Conservation (phyloP, 64 coral and sea anemone genomes). For the Stichodactyla helianthus region DNA sequence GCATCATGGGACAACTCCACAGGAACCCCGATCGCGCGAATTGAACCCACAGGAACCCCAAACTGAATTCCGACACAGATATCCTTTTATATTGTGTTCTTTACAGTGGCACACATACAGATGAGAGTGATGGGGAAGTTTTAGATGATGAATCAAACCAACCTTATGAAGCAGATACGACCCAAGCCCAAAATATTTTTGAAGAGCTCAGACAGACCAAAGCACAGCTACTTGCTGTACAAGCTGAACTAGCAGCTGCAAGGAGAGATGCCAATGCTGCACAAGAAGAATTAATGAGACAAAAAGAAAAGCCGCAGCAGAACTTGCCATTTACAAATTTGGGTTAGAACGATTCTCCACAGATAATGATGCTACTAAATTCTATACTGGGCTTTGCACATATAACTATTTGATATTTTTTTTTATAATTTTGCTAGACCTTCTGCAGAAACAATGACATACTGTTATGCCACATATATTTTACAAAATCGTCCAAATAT, state of each 20-base stretch:
- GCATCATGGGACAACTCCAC: too few relatives aligned
- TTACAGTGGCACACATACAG: too few relatives aligned
- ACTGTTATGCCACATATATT: slow-evolving; percentile 24
- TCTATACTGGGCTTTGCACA: slow-evolving; percentile 7
- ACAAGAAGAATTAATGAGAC: slow-evolving; percentile 18
- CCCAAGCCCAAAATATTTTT: slow-evolving; percentile 6
- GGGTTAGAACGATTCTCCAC: slow-evolving; percentile 40
- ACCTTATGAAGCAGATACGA: too few relatives aligned
- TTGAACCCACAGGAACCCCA: too few relatives aligned
- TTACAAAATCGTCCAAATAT: slow-evolving; percentile 19
- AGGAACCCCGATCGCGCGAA: too few relatives aligned
- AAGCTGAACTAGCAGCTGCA: slow-evolving; percentile 26
- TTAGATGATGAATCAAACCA: too few relatives aligned
- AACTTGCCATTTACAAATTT: slow-evolving; percentile 37
- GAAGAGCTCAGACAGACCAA: slow-evolving; percentile 32
- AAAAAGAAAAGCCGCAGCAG: slow-evolving; percentile 32
- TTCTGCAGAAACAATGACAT: not conserved
- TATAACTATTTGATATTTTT: slow-evolving; percentile 28
- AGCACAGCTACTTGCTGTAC: slow-evolving; percentile 38
- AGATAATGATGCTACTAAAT: slow-evolving; percentile 3
- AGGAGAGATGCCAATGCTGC: slow-evolving; percentile 24
- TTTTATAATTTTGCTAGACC: not conserved
- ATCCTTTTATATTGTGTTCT: too few relatives aligned
- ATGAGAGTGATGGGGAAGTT: too few relatives aligned
- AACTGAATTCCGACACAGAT: too few relatives aligned